Conservation (phyloP, 2,113 vertebrate genomes). For the Alligator mississippiensis region DNA sequence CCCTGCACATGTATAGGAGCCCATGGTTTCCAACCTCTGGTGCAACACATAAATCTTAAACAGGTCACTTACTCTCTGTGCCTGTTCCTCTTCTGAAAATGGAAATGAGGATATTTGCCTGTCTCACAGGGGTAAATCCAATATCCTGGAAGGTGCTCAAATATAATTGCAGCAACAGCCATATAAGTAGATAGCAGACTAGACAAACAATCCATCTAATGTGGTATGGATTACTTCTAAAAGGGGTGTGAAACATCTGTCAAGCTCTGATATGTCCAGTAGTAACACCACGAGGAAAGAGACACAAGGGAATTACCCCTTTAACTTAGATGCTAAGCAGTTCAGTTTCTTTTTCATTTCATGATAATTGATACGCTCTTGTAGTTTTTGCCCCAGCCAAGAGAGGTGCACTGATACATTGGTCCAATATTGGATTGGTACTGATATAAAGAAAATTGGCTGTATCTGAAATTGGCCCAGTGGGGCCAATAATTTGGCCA, state of each 20-base stretch:
- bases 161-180: background rate
- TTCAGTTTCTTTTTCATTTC: slow-evolving; percentile 3
- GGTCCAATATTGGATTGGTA: no score
- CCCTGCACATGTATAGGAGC: no score
- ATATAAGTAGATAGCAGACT: background rate
- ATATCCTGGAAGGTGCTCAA: background rate
- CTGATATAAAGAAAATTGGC: no score
- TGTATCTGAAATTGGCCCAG: no score
- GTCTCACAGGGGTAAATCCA: background rate
- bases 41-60: background rate
- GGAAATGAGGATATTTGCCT: background rate
- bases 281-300: background rate
- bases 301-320: background rate
- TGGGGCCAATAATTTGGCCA: no score
- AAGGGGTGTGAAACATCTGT: background rate
- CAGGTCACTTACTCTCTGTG: background rate
- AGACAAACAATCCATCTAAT: background rate
- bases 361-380: background rate
- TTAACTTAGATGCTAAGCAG: background rate
- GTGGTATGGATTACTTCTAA: background rate
- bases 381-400: background rate
- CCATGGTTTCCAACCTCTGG: background rate
- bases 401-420: no score
- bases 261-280: background rate
- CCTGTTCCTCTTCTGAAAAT: accelerated